Evolutionary conservation across 1,140 invertebrate species (phyloP).

Genomic region (Drosophila neocordata): DNA sequence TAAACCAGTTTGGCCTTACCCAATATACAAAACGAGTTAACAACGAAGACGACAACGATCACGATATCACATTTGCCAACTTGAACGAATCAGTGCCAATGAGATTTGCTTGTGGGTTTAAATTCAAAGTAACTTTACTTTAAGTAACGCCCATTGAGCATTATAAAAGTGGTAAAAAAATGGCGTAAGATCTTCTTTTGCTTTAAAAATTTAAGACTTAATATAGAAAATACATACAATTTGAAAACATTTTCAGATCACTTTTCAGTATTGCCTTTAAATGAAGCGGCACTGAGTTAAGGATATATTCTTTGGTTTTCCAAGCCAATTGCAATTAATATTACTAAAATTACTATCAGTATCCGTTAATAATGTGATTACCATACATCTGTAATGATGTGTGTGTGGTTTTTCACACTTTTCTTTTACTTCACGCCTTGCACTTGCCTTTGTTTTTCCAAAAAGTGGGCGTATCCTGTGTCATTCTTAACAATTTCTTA

Average conservation of each 20-base stretch:
- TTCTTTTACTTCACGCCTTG: slow-evolving; percentile 60
- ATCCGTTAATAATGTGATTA: slow-evolving; percentile 53
- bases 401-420: slow-evolving; percentile 79
- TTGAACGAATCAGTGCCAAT: slow-evolving; percentile 78
- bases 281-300: slow-evolving; percentile 47
- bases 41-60: slow-evolving; percentile 41
- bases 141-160: slow-evolving; percentile 52
- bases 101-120: slow-evolving; percentile 44
- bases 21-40: slow-evolving; percentile 61
- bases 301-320: background rate
- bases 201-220: too few species aligned
- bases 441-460: slow-evolving; percentile 42
- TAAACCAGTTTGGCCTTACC: slow-evolving; percentile 60
- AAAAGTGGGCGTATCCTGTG: slow-evolving; percentile 52
- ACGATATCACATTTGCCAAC: slow-evolving; percentile 60
- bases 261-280: slow-evolving; percentile 38
- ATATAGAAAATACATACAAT: too few species aligned
- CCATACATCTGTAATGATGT: slow-evolving; percentile 9
- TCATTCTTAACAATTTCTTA: slow-evolving; percentile 69
- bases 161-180: slow-evolving; percentile 38
- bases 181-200: slow-evolving; percentile 8
- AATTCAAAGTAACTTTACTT: slow-evolving; percentile 26
- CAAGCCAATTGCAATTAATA: slow-evolving; percentile 71
- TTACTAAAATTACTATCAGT: slow-evolving; percentile 74
- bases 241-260: too few species aligned